Base-by-base conservation (phyloP, 1,140 invertebrate species). In the Diabrotica virgifera region DNA sequence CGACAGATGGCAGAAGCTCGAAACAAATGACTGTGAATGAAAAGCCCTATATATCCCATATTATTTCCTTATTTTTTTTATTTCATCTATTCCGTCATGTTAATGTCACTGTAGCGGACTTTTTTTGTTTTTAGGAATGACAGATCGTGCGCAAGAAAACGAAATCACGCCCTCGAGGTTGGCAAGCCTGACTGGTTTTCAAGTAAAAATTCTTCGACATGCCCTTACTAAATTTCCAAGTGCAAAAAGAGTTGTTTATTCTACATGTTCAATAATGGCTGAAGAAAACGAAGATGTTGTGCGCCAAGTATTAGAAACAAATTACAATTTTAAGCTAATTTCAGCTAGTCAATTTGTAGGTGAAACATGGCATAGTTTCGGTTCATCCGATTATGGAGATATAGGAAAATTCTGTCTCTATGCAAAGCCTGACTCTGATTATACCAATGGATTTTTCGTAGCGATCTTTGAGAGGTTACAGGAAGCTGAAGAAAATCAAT, bases 261-360 rank as follows among this genome's bases (percentile, higher is more conserved):
- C 95, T 12, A 98, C 96, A 0, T 99, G 96, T 78, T 99, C 96
- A 0, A 76, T 96, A 35, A 85, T 91, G 78, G 82, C 86, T 6
- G 87, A 95, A 82, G 97, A 99, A 82, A 98, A 99, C 78, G 97
- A 99, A 82, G 80, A 88, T 70, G 95, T 97, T 0, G 82, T 97
- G 5, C 84, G 89, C 67, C 86, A 85, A 79, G 84, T 85, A 52
- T 81, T 85, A 46, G 8, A 80, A 74, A 57, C 82, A 78, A 76
- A 84, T 68, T 77, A 84, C 2, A 80, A 85, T 52, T 92, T 88
- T 76, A 84, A 83, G 69, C 78, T 92, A 1, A 80, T 89, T 35
- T 80, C 86, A 57, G 78, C 82, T 8, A 85, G 83, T 68, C 80
- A 87, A 62, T 73, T 85, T 1, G 66, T 90, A 0, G 81, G 85